Evolutionary conservation across 2,113 vertebrate genomes (phyloP), one percentile per base, ranked within the genome.

Genomic region (Oostethus manadensis): DNA sequence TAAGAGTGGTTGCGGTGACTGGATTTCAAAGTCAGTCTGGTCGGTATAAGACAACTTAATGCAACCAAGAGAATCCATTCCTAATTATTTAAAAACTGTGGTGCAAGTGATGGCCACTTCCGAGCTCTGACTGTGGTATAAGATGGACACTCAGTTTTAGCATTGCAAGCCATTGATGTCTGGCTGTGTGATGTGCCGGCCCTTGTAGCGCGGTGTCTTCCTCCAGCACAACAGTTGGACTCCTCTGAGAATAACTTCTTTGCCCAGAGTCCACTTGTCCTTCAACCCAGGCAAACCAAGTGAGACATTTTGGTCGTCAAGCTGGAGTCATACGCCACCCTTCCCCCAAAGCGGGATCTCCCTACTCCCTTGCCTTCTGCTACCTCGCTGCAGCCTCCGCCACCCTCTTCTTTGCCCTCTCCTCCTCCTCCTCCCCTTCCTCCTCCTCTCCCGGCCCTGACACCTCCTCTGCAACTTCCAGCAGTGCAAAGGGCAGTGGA

Each of bases 301-400:
- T 66, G 64, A 33, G 42, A 63, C 72, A 0, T 64, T 65, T 62
- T 22, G 20, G 62, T 74, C 62, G 76, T 64, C 80, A 86, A 72
- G 40, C 85, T 85, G 78, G 90, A 89, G 78, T 80, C 88, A 78
- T 83, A 80, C 70, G 76, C 73, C 66, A 68, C 90, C 49, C 82
- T 92, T 90, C 91, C 91, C 86, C 93, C 92, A 64, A 93, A 95
- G 89, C 90, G 92, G 89, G 94, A 93, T 18, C 88, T 80, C 77
- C 66, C 29, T 33, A 67, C 78, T 18, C 66, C 79, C 33, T 73
- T 67, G 0, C 77, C 70, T 21, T 62, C 78, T 48, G 77, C 78
- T 29, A 91, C 62, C 83, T 33, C 62, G 0, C 76, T 71, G 1
- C 67, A 64, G 50, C 72, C 83, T 44, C 62, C 80, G 17, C 77